Base-by-base conservation (phyloP, 2,113 vertebrate species). In the Periophthalmus modestus region DNA sequence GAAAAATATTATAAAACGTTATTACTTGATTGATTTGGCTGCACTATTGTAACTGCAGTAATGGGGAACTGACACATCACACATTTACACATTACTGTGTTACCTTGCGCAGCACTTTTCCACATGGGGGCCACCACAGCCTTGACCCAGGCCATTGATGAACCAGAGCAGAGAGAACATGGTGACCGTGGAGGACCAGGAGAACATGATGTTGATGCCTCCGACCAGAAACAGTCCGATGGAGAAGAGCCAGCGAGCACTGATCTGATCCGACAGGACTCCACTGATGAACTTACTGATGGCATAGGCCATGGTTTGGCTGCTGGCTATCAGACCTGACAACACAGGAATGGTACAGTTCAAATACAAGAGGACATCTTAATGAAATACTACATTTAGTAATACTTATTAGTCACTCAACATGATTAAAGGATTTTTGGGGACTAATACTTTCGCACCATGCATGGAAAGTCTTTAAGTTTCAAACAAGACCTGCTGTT, bases 271-370 rank as follows among this genome's bases (percentile, higher is more conserved):
- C 0, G 98, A 99, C 2, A 99, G 93, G 68, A 99, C 94, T 0
- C 98, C 98, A 0, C 97, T 99, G 85, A 97, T 83, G 75, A 99
- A 99, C 91, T 99, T 99, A 89, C 98, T 99, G 92, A 99, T 93
- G 78, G 97, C 97, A 0, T 99, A 99, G 5, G 98, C 96, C 23
- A 96, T 94, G 0, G 98, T 97, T 88, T 99, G 98, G 90, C 98
- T 99, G 94, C 97, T 99, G 75, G 95, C 95, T 92, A 99, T 95
- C 75, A 99, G 83, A 69, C 98, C 98, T 99, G 84, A 3, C 77
- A 54, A 66, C 36, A 33, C 63, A 21, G 47, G 39, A 14, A 2
- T 5, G 68, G 2, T 34, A 62, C 2, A 0, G 2, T n/a, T 61
- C 2, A 43, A 34, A 62, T 62, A 15, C 16, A 5, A 34, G 14